These are phyloP conservation scores for Chrysolophus pictus DNA, from an alignment of 2,797 vertebrate genomes.

Conservation along the genomic window DNA sequence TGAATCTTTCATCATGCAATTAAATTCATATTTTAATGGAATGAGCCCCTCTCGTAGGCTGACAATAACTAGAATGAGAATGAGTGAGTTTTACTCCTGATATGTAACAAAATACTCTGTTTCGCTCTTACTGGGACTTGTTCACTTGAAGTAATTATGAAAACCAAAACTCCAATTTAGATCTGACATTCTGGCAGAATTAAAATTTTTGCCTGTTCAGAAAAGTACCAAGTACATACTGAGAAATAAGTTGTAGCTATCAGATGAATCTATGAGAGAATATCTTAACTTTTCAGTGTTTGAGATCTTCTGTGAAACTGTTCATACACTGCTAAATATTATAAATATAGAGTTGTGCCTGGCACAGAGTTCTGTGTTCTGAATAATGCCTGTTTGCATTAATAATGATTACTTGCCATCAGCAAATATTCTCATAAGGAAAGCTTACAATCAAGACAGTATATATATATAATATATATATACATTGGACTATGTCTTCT, in stretches of 20 bases:
- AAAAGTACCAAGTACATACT: background rate
- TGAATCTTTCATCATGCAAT: background rate
- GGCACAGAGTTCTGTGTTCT: background rate
- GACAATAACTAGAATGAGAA: background rate
- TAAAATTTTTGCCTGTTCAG: background rate
- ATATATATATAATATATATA: background rate
- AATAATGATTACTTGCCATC: background rate
- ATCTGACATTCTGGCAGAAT: background rate
- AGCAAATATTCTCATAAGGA: background rate
- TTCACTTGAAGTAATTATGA: background rate
- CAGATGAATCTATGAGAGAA: background rate
- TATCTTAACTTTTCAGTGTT: background rate
- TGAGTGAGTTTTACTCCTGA: background rate
- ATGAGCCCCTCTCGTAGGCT: background rate
- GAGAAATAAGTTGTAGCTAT: background rate
- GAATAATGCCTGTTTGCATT: background rate
- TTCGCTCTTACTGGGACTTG: background rate
- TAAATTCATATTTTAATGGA: background rate
- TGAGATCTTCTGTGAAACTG: background rate
- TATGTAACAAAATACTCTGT: background rate
- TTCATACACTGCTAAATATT: background rate
- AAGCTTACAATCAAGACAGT: background rate
- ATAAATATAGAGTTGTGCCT: background rate
- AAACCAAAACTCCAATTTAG: background rate
- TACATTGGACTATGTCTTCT: background rate